These are phyloP conservation scores for Chrysogorgia sp. DNA, from an alignment of 92 coral and sea anemone genomes.

Conservation along the genomic window DNA sequence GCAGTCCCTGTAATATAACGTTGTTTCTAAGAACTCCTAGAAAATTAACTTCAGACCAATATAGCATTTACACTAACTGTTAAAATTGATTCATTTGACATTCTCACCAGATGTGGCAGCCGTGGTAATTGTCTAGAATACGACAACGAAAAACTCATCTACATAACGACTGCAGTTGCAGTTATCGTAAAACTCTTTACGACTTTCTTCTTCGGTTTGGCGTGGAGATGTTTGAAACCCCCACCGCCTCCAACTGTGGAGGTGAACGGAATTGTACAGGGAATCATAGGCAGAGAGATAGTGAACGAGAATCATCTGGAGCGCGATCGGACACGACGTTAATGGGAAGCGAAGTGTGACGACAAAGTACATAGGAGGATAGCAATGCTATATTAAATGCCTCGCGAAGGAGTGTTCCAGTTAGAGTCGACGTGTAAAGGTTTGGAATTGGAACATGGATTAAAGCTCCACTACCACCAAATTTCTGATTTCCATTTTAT, in stretches of 20 bases:
- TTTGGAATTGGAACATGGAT: no score
- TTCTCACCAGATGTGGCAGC: slow-evolving; percentile 60
- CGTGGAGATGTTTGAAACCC: slow-evolving; percentile 24
- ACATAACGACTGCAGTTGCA: slow-evolving; percentile 32
- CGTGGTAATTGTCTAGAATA: slow-evolving; percentile 69
- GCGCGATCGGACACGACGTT: slow-evolving; percentile 14
- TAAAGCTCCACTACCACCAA: no score
- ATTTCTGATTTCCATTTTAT: no score
- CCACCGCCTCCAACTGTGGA: neutral
- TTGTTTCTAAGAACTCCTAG: no score
- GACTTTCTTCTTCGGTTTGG: slow-evolving; percentile 12
- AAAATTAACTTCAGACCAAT: no score
- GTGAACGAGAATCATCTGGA: neutral
- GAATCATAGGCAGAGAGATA: neutral
- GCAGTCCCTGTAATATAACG: no score
- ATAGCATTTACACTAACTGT: neutral
- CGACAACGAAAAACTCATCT: slow-evolving; percentile 38
- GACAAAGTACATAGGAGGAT: no score
- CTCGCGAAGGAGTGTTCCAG: no score
- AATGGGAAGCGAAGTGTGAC: neutral
- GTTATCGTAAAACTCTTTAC: slow-evolving; percentile 30
- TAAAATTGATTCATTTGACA: no score
- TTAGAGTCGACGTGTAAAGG: no score
- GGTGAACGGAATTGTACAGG: slow-evolving; percentile 5
- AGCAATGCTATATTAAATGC: no score